A percentile compares a stretch with the other conserved stretches of the same genome.
Conservation (phyloP, 2,113 vertebrate species). For the Romanogobio albipinnatus region DNA sequence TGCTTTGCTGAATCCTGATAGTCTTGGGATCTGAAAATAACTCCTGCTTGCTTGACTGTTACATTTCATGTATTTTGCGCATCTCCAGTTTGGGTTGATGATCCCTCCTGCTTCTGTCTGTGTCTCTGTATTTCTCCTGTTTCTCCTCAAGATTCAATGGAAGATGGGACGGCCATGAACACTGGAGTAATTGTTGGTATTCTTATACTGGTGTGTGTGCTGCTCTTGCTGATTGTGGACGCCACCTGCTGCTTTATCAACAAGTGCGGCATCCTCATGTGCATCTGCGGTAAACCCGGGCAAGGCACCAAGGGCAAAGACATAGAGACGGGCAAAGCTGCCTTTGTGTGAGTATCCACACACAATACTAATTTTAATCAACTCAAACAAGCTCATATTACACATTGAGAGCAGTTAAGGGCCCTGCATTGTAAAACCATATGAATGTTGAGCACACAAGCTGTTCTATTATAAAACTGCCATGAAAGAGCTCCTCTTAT, state of each 20-base stretch:
- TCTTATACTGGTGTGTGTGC: slow-evolving; percentile 88
- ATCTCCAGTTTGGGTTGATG: slow-evolving; percentile 2
- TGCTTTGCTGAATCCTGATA: slow-evolving; percentile 30
- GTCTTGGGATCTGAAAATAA: slow-evolving; percentile 33
- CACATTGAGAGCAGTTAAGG: neutral
- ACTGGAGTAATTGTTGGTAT: slow-evolving; percentile 92
- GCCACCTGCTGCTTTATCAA: slow-evolving; percentile 98
- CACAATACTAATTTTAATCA: neutral
- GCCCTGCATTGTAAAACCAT: neutral
- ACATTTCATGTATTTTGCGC: neutral
- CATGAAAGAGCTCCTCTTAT: slow-evolving; percentile 24
- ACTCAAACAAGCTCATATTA: neutral
- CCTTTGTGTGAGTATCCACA: slow-evolving; percentile 88
- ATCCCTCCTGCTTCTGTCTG: slow-evolving; percentile 19
- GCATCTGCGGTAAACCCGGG: slow-evolving; percentile 91
- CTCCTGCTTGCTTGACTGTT: slow-evolving; percentile 16
- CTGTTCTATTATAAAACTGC: neutral
- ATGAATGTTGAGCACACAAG: neutral
- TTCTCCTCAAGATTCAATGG: slow-evolving; percentile 68
- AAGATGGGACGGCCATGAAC: slow-evolving; percentile 81
- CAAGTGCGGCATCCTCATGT: slow-evolving; percentile 98
- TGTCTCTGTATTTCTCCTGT: slow-evolving; percentile 28
- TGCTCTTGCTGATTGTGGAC: slow-evolving; percentile 92
- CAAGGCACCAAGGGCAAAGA: slow-evolving; percentile 90
- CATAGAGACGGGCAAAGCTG: slow-evolving; percentile 91